Evolutionary conservation across 2,113 vertebrate genomes (phyloP).

Genomic region (Eolophus roseicapilla): DNA sequence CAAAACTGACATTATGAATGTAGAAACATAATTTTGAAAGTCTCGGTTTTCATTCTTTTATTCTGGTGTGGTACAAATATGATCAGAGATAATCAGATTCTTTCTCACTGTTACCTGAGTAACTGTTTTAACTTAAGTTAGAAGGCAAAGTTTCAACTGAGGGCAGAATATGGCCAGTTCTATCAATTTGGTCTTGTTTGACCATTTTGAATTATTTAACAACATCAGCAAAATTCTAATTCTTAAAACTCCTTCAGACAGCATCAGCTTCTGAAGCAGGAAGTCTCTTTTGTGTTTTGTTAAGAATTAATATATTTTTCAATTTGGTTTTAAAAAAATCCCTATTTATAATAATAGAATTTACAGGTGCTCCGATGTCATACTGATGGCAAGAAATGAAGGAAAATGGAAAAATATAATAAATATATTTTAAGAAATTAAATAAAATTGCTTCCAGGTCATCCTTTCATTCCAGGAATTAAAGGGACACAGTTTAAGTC

Average conservation of each 20-base stretch:
- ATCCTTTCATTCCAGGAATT: not conserved
- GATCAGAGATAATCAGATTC: not conserved
- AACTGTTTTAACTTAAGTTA: not conserved
- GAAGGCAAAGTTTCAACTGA: not conserved
- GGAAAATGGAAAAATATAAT: not conserved
- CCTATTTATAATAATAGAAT: not conserved
- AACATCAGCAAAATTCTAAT: not conserved
- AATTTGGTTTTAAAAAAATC: not conserved
- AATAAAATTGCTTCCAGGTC: not conserved
- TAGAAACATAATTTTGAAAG: not conserved
- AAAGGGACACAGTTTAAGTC: not conserved
- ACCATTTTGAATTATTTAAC: not conserved
- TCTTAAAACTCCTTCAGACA: not conserved
- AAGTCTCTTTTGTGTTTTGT: not conserved
- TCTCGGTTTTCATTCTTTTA: not conserved
- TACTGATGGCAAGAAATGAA: not conserved
- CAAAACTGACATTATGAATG: not conserved
- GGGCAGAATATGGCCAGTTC: not conserved
- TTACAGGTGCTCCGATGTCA: not conserved
- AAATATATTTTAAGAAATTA: not conserved
- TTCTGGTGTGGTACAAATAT: not conserved
- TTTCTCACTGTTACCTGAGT: not conserved
- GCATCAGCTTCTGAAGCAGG: not conserved
- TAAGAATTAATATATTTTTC: not conserved
- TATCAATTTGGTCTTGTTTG: not conserved